Percentiles rank a stretch among this genome's conserved stretches.
These are phyloP conservation scores for Orthosia incerta DNA, from an alignment of 2,888 invertebrate species.

Conservation along the genomic window DNA sequence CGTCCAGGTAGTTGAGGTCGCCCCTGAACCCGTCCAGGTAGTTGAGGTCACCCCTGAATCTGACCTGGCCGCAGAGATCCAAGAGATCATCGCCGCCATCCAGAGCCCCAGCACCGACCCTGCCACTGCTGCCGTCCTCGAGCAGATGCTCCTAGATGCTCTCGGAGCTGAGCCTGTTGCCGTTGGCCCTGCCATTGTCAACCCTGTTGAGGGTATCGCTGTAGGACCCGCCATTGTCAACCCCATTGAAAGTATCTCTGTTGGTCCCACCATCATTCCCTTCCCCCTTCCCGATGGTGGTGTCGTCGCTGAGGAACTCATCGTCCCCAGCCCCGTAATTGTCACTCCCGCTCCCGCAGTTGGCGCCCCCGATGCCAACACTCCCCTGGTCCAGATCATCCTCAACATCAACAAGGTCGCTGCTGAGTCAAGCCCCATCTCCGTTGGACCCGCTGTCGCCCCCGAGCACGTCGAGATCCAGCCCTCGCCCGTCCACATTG, in stretches of 20 bases:
- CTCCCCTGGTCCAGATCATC: conserved; percentile 71
- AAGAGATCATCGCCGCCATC: conserved; percentile 79
- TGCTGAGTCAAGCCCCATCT: conserved; percentile 29
- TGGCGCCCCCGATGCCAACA: conserved; percentile 40
- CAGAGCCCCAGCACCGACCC: conserved; percentile 79
- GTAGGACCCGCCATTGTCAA: conserved; percentile 65
- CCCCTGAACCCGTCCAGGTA: conserved; percentile 52
- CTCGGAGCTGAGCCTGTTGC: conserved; percentile 46
- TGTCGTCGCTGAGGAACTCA: conserved; percentile 22
- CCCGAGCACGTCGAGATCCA: conserved; percentile 35
- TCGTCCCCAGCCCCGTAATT: conserved; percentile 30
- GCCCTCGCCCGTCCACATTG: conserved; percentile 32
- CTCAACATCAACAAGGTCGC: conserved; percentile 67
- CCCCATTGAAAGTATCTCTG: conserved; percentile 47
- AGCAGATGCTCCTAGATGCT: conserved; percentile 54
- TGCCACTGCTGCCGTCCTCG: conserved; percentile 74
- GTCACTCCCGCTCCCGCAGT: conserved; percentile 34
- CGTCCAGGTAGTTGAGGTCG: conserved; percentile 39
- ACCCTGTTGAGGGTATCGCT: conserved; percentile 42
- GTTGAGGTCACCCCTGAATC: conserved; percentile 31
- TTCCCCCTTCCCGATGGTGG: conserved; percentile 61
- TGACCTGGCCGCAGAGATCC: conserved; percentile 63
- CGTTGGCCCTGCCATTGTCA: conserved; percentile 62
- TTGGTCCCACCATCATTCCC: conserved; percentile 65
- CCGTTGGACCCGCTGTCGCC: conserved; percentile 39